Conservation (phyloP, 2,113 vertebrate species). For the Cygnus buccinator region DNA sequence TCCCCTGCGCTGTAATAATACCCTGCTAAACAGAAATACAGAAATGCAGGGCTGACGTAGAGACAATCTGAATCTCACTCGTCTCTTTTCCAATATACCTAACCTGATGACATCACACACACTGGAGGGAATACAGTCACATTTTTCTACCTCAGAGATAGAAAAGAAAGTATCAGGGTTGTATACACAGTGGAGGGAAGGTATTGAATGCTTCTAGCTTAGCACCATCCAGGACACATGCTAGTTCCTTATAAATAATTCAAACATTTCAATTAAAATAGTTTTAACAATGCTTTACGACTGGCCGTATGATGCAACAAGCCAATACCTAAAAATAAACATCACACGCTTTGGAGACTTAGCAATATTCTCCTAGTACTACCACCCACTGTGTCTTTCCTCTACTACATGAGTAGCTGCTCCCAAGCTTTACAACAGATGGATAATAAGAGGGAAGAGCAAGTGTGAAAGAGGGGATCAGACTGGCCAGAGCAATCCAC, state of each 20-base stretch:
- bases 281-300: background rate
- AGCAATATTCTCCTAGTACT: background rate
- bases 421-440: background rate
- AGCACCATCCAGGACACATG: background rate
- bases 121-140: background rate
- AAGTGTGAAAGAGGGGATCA: background rate
- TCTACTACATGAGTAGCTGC: background rate
- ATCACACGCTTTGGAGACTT: background rate
- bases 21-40: background rate
- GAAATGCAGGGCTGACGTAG: background rate
- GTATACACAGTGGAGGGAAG: background rate
- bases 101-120: background rate
- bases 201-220: background rate
- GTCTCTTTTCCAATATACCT: background rate
- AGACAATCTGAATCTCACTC: background rate
- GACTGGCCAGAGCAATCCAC: background rate
- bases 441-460: background rate
- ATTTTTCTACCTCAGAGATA: background rate
- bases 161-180: background rate
- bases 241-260: background rate
- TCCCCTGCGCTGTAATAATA: background rate
- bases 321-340: background rate
- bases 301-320: background rate
- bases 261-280: background rate
- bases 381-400: background rate